Base-by-base conservation (phyloP, 2,113 vertebrate species). In the Lycaon pictus region DNA sequence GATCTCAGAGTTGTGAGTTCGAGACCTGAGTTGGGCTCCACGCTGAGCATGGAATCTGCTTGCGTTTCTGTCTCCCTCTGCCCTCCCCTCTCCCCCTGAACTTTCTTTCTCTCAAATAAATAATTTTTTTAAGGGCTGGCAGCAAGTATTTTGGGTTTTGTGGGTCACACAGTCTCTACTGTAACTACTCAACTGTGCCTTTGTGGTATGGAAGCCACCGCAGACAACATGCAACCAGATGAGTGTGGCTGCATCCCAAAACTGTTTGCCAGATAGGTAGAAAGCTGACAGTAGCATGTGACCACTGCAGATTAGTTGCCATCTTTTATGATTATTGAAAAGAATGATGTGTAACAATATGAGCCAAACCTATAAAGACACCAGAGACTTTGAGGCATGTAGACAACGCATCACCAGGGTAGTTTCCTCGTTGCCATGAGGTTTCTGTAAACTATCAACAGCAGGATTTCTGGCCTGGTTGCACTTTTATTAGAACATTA, bases 401-500 rank as follows among this genome's bases (percentile, higher is more conserved):
- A 19, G 19, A 48, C 19, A 48, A 11, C 1, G 17, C 29, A 10
- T 32, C 29, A 19, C 13, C n/a, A 23, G 43, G 19, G 55, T 72
- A 29, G 19, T 11, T 8, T 1, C 22, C 7, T 29, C 15, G 5
- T 19, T 11, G 6, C 13, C 22, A 8, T 0, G 29, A 37, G 5
- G 22, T 29, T 20, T 51, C 29, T 37, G 58, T 22, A 37, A 4
- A 2, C 19, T 32, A 55, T 23, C 55, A 22, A 0, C 1, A 19
- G 81, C 35, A 10, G 37, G 58, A 15, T 1, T 17, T 80, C 37
- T 5, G n/a, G 55, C 58, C 35, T 12, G 2, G 15, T 3, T 3
- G 4, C 27, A 25, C 56, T 65, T 90, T 22, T 22, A 11, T 2
- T 23, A 7, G 83, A 29, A 32, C 4, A 6, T 62, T 25, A 16